Evolutionary conservation across 2,888 invertebrate species (phyloP).

Genomic region (Stenchaetothrips biformis): DNA sequence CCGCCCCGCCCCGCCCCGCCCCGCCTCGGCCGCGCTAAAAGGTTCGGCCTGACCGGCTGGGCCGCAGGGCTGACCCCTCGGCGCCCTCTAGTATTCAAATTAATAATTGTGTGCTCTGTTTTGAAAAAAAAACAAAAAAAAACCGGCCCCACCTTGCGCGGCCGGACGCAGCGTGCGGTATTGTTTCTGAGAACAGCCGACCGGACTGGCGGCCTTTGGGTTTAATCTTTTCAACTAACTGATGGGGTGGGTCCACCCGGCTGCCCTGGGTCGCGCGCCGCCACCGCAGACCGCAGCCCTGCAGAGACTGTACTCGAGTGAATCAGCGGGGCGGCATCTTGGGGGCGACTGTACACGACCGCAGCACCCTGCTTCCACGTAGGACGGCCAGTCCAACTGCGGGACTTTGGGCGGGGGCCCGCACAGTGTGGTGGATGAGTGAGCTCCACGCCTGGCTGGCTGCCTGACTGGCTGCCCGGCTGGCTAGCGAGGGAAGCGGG

Average conservation of each 20-base stretch:
- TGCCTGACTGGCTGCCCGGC: too few species aligned
- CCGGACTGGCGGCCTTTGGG: background rate
- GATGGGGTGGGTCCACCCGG: background rate
- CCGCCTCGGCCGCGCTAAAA: background rate
- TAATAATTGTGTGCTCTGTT: conserved; percentile 4
- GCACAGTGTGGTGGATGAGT: too few species aligned
- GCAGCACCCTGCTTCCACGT: too few species aligned
- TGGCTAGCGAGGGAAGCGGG: background rate
- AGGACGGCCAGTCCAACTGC: too few species aligned
- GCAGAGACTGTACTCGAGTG: background rate
- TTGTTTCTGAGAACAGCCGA: background rate
- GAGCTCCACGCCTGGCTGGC: too few species aligned
- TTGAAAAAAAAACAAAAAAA: background rate
- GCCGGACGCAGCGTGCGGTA: background rate
- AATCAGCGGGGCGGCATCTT: background rate
- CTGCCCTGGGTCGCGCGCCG: background rate
- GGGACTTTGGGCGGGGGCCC: too few species aligned
- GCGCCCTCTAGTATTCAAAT: background rate
- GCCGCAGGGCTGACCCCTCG: background rate
- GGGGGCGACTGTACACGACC: background rate
- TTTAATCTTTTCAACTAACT: conserved; percentile 25
- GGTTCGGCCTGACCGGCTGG: background rate
- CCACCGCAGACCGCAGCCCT: background rate
- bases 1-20: background rate
- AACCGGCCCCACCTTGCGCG: background rate